phyloP scores from a whole-genome alignment of 2,113 vertebrate genomes.

The Psittacula cyanocephala region DNA sequence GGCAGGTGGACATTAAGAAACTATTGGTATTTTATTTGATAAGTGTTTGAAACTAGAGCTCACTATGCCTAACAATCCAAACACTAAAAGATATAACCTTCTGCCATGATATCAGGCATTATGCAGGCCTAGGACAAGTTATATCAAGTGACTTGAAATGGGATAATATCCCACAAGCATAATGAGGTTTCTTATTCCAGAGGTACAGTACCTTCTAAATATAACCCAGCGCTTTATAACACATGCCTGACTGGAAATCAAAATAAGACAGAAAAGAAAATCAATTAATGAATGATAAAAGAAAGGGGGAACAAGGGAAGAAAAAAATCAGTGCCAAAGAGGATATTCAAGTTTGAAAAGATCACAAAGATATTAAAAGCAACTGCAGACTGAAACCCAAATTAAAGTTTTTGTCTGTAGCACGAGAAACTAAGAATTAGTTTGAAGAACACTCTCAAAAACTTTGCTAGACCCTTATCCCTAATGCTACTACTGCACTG shows the following conservation, averaged over 20 bases:
- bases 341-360: background rate
- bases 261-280: background rate
- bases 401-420: background rate
- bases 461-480: background rate
- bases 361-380: background rate
- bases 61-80: background rate
- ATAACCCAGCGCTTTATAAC: background rate
- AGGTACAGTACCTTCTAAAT: background rate
- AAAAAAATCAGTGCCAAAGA: background rate
- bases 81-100: background rate
- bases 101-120: background rate
- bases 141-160: background rate
- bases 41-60: background rate
- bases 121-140: background rate
- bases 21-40: background rate
- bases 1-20: background rate
- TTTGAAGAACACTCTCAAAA: background rate
- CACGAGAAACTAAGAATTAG: background rate
- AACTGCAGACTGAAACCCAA: background rate
- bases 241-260: background rate
- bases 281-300: background rate
- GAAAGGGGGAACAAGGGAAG: background rate
- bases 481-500: background rate
- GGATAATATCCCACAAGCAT: background rate
- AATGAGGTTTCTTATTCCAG: slow-evolving; percentile 19